These are phyloP conservation scores for Barbus barbus DNA, from an alignment of 2,113 vertebrate species.

Conservation along the genomic window DNA sequence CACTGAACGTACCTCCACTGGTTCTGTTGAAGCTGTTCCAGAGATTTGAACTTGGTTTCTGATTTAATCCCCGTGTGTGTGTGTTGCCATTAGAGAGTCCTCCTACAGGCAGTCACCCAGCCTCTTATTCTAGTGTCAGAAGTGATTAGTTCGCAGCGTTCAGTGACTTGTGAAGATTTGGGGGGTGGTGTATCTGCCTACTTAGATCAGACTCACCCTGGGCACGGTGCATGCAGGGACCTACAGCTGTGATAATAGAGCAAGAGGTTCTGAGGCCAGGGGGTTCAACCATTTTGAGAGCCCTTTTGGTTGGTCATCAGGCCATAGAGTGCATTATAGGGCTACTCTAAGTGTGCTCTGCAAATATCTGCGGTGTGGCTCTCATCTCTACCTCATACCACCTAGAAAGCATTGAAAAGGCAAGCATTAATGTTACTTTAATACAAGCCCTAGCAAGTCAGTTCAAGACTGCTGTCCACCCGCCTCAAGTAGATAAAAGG, in stretches of 20 bases:
- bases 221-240: not conserved
- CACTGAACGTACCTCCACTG: not conserved
- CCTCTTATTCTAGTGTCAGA: conserved; percentile 47
- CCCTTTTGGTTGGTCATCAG: not conserved
- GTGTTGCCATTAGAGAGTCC: conserved; percentile 28
- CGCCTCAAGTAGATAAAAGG: not conserved
- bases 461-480: not conserved
- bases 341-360: conserved; percentile 11
- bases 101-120: conserved; percentile 17
- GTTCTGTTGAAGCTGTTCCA: not conserved
- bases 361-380: conserved; percentile 24
- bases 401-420: not conserved
- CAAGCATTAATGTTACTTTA: conserved; percentile 16
- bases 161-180: conserved; percentile 48
- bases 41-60: not conserved
- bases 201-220: conserved; percentile 15
- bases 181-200: conserved; percentile 23
- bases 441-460: conserved; percentile 11
- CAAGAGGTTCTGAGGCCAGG: not conserved
- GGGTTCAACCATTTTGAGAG: too few species aligned
- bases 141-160: conserved; percentile 40
- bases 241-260: not conserved
- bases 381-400: conserved; percentile 22
- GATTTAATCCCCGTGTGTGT: not conserved
- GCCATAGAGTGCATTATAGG: not conserved